A percentile compares a stretch with the other conserved stretches of the same genome.
Conservation (phyloP, 2,113 vertebrate genomes). For the Lates calcarifer region DNA sequence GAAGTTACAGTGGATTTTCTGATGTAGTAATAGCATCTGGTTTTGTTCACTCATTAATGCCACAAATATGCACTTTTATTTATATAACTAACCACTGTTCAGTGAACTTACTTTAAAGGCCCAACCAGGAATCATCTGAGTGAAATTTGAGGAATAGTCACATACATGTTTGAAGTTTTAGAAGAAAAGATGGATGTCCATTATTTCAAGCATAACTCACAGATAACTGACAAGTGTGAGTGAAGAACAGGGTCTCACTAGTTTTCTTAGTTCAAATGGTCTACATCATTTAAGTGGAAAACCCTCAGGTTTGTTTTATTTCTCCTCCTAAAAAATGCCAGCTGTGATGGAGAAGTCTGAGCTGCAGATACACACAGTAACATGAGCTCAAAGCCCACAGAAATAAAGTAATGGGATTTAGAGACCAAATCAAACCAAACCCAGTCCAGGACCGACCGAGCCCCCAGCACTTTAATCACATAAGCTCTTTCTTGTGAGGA, state of each 20-base stretch:
- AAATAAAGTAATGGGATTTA: conserved; percentile 25
- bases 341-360: neutral
- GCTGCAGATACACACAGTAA: conserved; percentile 5
- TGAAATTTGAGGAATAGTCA: neutral
- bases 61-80: neutral
- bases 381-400: neutral
- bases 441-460: conserved; percentile 5
- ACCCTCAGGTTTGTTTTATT: neutral
- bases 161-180: neutral
- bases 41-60: neutral
- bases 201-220: neutral
- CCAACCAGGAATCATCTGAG: neutral
- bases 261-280: too few species aligned
- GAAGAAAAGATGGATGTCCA: neutral
- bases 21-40: too few species aligned
- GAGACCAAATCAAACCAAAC: conserved; percentile 39
- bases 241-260: too few species aligned
- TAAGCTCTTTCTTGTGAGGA: conserved; percentile 22
- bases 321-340: neutral
- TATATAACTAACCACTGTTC: neutral
- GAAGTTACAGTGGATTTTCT: neutral
- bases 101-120: neutral
- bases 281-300: neutral
- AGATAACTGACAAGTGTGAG: neutral
- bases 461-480: conserved; percentile 30